Evolutionary conservation across 2,113 vertebrate genomes (phyloP).

Genomic region (Gorsachius goisagi): DNA sequence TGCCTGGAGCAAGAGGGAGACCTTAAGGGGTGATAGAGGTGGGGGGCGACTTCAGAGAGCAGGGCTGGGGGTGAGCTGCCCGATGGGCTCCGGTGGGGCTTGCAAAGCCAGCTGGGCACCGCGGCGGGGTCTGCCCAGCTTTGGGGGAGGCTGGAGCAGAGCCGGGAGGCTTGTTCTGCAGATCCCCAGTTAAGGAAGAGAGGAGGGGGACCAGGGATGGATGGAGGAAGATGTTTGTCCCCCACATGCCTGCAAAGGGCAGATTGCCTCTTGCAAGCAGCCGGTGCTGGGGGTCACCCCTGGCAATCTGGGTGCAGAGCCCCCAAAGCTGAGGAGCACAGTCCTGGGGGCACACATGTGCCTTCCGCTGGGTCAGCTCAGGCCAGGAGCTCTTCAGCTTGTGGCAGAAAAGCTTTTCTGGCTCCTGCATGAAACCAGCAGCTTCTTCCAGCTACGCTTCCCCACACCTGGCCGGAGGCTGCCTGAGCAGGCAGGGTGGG

Average conservation of each 20-base stretch:
- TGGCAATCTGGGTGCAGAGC: background rate
- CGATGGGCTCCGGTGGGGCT: background rate
- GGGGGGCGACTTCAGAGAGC: background rate
- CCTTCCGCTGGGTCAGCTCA: background rate
- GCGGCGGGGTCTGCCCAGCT: rapidly evolving
- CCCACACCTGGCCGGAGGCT: background rate
- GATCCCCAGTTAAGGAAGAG: background rate
- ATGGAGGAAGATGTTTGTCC: background rate
- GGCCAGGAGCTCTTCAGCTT: background rate
- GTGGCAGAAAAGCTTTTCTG: constrained; percentile 15
- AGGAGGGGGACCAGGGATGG: background rate
- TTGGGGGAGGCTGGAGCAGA: background rate
- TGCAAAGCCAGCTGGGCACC: background rate
- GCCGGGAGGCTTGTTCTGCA: background rate
- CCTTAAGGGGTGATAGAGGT: too few species aligned
- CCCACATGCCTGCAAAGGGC: rapidly evolving
- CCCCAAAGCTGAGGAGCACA: background rate
- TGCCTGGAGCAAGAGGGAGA: background rate
- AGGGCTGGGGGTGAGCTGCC: background rate
- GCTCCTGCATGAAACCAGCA: constrained; percentile 34
- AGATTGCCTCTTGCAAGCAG: background rate
- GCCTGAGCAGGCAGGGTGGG: background rate
- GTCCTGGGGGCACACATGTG: background rate
- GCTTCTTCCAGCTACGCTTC: background rate
- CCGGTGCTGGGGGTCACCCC: background rate